These are phyloP conservation scores for Scolanthus callimorphus DNA, from an alignment of 92 coral and sea anemone species.

Conservation along the genomic window DNA sequence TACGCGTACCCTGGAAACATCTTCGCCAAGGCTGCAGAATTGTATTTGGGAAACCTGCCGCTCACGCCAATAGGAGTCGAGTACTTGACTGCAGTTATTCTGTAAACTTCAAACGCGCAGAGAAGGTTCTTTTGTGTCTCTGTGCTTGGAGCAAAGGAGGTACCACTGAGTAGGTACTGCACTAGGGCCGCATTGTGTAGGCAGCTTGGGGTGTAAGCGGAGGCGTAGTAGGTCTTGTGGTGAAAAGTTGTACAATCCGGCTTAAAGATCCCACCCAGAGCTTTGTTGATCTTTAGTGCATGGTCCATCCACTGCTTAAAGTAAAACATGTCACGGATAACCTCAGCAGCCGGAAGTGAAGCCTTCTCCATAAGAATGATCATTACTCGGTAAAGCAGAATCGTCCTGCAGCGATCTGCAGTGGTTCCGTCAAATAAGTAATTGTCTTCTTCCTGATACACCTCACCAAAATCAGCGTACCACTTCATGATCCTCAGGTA, in stretches of 20 bases:
- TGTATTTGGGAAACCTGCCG: slow-evolving; percentile 47
- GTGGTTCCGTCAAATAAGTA: slow-evolving; percentile 40
- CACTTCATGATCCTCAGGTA: slow-evolving; percentile 58
- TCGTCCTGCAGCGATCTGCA: slow-evolving; percentile 58
- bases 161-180: slow-evolving; percentile 38
- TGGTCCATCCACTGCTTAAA: slow-evolving; percentile 44
- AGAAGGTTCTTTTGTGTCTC: slow-evolving; percentile 11
- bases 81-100: slow-evolving; percentile 40
- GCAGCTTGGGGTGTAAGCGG: slow-evolving; percentile 55
- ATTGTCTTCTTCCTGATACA: slow-evolving; percentile 38
- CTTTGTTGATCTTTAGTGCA: slow-evolving; percentile 39
- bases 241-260: slow-evolving; percentile 57
- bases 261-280: slow-evolving; percentile 44
- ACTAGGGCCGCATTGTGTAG: slow-evolving; percentile 37
- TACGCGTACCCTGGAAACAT: slow-evolving; percentile 31
- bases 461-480: slow-evolving; percentile 71
- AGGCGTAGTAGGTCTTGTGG: slow-evolving; percentile 52
- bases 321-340: slow-evolving; percentile 53
- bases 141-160: slow-evolving; percentile 6
- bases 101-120: slow-evolving; percentile 25
- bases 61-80: slow-evolving; percentile 41
- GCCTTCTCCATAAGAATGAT: slow-evolving; percentile 59
- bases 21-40: slow-evolving; percentile 11
- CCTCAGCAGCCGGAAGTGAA: slow-evolving; percentile 11
- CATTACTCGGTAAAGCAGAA: slow-evolving; percentile 40